phyloP scores from a whole-genome alignment of 37 sponge, comb jelly and placozoan genomes.

The Beroe ovata region DNA sequence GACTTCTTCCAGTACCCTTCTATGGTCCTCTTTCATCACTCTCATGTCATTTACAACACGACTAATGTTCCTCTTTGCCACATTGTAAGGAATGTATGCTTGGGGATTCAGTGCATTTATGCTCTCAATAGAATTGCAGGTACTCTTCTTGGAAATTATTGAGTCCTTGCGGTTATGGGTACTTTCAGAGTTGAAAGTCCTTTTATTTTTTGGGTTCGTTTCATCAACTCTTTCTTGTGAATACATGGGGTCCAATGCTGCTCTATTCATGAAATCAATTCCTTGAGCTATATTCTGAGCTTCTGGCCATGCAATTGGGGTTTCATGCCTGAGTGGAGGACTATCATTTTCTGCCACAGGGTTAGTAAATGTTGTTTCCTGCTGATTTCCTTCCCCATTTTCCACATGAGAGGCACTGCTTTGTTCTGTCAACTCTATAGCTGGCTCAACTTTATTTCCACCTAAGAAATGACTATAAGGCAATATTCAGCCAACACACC shows the following conservation, averaged over 20 bases:
- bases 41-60: slow-evolving; percentile 27
- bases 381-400: background rate
- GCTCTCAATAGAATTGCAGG: background rate
- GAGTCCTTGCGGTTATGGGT: background rate
- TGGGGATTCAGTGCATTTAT: slow-evolving; percentile 10
- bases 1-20: background rate
- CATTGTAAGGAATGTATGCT: slow-evolving; percentile 56
- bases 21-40: slow-evolving; percentile 39
- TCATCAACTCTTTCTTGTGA: background rate
- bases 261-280: slow-evolving; percentile 9
- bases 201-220: background rate
- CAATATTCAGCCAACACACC: background rate
- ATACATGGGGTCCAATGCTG: background rate
- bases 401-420: background rate
- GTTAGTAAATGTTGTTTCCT: background rate
- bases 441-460: slow-evolving; percentile 21
- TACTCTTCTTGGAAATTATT: background rate
- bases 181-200: background rate
- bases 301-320: slow-evolving; percentile 17
- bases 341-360: slow-evolving; percentile 10
- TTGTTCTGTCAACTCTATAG: slow-evolving; percentile 7
- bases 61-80: slow-evolving; percentile 37
- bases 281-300: background rate
- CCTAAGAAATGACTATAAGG: background rate
- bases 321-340: background rate